Percentiles rank a stretch among this genome's conserved stretches.
Evolutionary conservation across 2,888 invertebrate species (phyloP).

Genomic region (Dorcus hopei): DNA sequence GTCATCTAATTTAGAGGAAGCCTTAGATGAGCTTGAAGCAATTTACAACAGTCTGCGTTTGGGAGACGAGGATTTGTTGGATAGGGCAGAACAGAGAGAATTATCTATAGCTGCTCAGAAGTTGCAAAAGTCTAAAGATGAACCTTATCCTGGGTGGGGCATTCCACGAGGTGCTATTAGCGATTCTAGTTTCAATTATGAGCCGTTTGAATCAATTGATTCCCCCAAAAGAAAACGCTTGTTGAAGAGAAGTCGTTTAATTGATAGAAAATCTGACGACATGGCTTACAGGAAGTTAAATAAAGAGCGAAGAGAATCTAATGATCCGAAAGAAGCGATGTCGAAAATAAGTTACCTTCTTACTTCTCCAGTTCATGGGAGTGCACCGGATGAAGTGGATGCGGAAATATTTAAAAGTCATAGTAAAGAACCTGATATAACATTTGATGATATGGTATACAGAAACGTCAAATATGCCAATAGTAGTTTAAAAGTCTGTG

Average conservation of each 20-base stretch:
- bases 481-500: conserved; percentile 65
- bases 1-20: conserved; percentile 81
- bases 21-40: conserved; percentile 84
- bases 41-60: conserved; percentile 85
- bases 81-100: conserved; percentile 74
- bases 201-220: conserved; percentile 42
- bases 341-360: conserved; percentile 65
- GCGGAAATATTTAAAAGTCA: conserved; percentile 20
- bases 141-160: conserved; percentile 31
- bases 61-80: conserved; percentile 77
- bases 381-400: conserved; percentile 54
- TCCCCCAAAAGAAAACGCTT: conserved; percentile 37
- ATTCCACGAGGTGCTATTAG: conserved; percentile 42
- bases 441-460: conserved; percentile 80
- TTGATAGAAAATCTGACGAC: conserved; percentile 71
- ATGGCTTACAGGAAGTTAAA: conserved; percentile 76
- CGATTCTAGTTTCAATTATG: conserved; percentile 47
- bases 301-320: conserved; percentile 55
- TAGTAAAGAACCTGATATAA: conserved; percentile 72
- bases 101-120: conserved; percentile 43
- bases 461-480: conserved; percentile 78
- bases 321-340: conserved; percentile 49
- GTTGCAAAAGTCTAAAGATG: conserved; percentile 30
- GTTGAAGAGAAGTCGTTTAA: conserved; percentile 50
- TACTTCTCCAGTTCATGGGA: conserved; percentile 64